Evolutionary conservation across 1,140 invertebrate species (phyloP), one percentile per base, ranked within the genome.

Genomic region (Wasmannia auropunctata): DNA sequence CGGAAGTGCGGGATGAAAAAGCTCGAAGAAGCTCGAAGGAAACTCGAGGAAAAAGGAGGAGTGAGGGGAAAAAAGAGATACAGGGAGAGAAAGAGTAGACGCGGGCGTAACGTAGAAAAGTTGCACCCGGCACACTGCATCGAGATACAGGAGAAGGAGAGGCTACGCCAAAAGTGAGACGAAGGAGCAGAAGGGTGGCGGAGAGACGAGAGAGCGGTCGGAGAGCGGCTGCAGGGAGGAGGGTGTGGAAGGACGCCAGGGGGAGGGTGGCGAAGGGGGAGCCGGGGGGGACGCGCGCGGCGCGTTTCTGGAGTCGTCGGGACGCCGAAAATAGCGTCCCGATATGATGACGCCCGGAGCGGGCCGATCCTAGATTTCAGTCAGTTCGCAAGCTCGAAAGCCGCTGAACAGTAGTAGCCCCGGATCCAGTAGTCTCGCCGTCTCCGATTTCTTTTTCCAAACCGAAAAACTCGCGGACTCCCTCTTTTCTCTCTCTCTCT

Each of bases 81-180:
- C n/a, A n/a, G n/a, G n/a, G 28, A 16, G 77, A 22, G 77, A 83
- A 51, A 72, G 79, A 49, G 79, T 37, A 86, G 54, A 85, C 75
- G 85, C 75, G 85, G 81, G 84, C 65, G 69, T 72, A 85, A 72
- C 86, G 91, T 91, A 92, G 92, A 93, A 93, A 93, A 94, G 93
- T 95, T 95, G 95, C 95, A 95, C 95, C 95, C 95, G 95, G 95
- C 95, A 95, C 94, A 92, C 93, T 94, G 91, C 90, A 93, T 90
- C 91, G 87, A 88, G 83, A 77, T 87, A 85, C 83, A 76, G 83
- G 89, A 74, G 74, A 79, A 81, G 86, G 93, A 88, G 94, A 91
- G 90, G 46, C 22, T 49, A 86, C 92, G 51, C 80, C 90, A 43
- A 93, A 92, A 89, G 92, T 93, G 70, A 89, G 85, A 89, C 65